Evolutionary conservation across 2,113 vertebrate genomes (phyloP).

Genomic region (Theristicus caerulescens): DNA sequence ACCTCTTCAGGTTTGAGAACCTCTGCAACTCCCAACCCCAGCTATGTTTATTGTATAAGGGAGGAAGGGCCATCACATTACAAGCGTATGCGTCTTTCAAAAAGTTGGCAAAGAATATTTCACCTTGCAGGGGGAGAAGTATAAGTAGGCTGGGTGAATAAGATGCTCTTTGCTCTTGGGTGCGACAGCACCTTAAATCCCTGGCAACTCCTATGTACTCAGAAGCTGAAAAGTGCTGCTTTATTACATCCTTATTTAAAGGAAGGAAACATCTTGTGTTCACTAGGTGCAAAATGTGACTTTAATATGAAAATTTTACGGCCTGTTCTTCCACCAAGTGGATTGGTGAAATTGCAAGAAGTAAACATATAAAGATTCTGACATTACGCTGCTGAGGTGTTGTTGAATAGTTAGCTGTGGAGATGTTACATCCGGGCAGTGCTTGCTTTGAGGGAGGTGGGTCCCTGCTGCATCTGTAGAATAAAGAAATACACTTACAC

Average conservation of each 20-base stretch:
- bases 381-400: no score
- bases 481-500: no score
- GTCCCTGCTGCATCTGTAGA: no score
- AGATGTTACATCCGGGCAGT: no score
- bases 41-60: not conserved
- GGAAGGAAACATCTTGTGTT: not conserved
- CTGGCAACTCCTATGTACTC: not conserved
- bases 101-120: not conserved
- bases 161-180: not conserved
- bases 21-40: not conserved
- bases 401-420: no score
- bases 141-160: not conserved
- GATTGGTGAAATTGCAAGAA: not conserved
- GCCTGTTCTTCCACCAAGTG: not conserved
- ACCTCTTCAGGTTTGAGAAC: not conserved
- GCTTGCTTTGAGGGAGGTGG: no score
- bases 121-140: not conserved
- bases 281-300: not conserved
- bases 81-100: not conserved
- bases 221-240: not conserved
- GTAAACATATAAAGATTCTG: not conserved
- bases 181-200: not conserved
- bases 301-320: not conserved
- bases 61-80: not conserved
- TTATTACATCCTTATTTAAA: not conserved